phyloP scores from a whole-genome alignment of 2,797 vertebrate genomes.

The Sebastes matsubarae region DNA sequence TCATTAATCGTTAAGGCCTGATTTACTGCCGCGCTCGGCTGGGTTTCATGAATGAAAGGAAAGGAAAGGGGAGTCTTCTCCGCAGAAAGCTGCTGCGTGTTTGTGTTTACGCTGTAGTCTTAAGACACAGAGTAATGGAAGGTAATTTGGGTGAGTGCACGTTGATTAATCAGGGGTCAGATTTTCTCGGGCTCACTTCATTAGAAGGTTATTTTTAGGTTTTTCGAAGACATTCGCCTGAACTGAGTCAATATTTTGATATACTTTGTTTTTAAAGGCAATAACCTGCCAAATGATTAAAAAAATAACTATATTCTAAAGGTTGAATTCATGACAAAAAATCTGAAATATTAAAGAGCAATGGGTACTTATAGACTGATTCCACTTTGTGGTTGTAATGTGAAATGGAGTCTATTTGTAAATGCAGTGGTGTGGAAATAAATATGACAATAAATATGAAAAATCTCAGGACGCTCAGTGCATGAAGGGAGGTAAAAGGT shows the following conservation, averaged over 20 bases:
- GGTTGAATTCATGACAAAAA: background rate
- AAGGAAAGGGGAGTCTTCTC: background rate
- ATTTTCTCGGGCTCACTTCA: background rate
- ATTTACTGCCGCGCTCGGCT: constrained; percentile 38
- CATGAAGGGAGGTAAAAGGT: background rate
- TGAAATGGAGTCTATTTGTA: background rate
- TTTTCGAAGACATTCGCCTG: background rate
- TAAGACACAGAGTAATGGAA: constrained; percentile 12
- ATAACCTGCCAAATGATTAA: background rate
- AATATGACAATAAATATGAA: background rate
- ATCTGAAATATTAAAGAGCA: background rate
- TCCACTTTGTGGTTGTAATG: background rate
- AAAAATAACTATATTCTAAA: background rate
- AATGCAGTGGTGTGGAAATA: background rate
- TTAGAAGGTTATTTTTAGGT: background rate
- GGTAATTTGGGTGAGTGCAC: constrained; percentile 14
- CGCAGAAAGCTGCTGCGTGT: background rate
- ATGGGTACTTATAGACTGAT: background rate
- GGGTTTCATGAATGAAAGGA: constrained; percentile 36
- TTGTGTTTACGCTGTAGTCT: background rate
- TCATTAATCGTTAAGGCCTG: constrained; percentile 47
- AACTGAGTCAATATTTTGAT: constrained; percentile 1
- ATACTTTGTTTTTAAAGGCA: background rate
- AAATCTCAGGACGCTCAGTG: background rate
- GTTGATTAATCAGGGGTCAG: constrained; percentile 1